phyloP scores from a whole-genome alignment of 2,113 vertebrate genomes.

The Ahaetulla prasina region DNA sequence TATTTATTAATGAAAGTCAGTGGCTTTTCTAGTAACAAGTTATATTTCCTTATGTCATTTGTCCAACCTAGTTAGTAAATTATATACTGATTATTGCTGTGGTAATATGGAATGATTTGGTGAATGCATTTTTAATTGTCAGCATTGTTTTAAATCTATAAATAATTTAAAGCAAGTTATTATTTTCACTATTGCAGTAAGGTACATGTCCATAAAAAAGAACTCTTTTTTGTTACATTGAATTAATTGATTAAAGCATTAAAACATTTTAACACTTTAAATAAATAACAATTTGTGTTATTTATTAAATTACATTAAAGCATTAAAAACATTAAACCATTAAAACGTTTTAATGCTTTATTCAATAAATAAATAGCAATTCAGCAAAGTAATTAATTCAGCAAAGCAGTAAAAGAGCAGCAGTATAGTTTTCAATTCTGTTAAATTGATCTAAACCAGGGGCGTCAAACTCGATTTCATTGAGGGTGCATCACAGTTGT shows the following conservation, averaged over 20 bases:
- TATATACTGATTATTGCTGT: background rate
- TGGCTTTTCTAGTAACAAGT: background rate
- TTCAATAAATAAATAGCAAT: background rate
- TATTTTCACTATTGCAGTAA: background rate
- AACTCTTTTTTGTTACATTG: too few species aligned
- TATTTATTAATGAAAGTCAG: background rate
- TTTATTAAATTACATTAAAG: too few species aligned
- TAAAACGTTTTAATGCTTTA: background rate
- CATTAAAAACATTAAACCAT: too few species aligned
- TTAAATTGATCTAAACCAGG: background rate
- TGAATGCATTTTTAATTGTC: background rate
- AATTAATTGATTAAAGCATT: too few species aligned
- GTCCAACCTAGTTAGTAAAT: background rate
- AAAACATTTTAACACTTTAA: too few species aligned
- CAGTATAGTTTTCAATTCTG: background rate
- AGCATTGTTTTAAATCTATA: background rate
- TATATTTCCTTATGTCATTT: background rate
- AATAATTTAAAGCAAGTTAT: background rate
- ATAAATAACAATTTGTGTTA: too few species aligned
- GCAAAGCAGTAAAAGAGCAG: background rate
- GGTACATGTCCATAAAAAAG: background rate
- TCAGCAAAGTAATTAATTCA: background rate
- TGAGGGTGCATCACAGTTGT: too few species aligned
- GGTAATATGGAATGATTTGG: background rate
- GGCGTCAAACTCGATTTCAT: too few species aligned